Percentiles rank a stretch among this genome's conserved stretches.
These are phyloP conservation scores for Otis tarda DNA, from an alignment of 2,113 vertebrate species.

Conservation along the genomic window DNA sequence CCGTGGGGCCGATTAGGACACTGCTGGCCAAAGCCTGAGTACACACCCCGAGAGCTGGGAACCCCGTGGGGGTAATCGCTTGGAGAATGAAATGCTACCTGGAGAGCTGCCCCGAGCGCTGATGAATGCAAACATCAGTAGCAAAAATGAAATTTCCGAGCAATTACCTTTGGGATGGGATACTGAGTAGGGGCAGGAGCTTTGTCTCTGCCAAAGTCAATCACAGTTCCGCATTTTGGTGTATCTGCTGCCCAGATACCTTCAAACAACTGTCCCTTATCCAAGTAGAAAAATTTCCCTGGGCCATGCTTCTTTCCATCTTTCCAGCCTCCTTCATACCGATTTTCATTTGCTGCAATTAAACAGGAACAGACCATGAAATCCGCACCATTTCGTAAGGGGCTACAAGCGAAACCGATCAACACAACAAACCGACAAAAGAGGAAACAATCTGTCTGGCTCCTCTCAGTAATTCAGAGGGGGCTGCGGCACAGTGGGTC, in stretches of 20 bases:
- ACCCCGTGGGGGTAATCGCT: neutral
- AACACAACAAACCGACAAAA: neutral
- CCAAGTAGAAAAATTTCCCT: constrained; percentile 82
- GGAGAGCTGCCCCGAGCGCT: neutral
- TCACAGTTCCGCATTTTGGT: constrained; percentile 86
- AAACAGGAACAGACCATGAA: neutral
- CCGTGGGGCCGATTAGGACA: neutral
- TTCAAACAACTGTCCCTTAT: constrained; percentile 85
- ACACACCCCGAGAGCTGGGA: neutral
- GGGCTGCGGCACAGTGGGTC: neutral
- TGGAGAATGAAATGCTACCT: neutral
- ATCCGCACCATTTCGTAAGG: neutral
- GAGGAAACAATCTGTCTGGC: neutral
- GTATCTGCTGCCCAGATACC: constrained; percentile 85
- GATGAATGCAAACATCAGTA: neutral
- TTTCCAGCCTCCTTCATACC: constrained; percentile 87
- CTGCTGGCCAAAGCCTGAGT: neutral
- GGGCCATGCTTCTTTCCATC: constrained; percentile 84
- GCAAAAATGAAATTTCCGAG: neutral
- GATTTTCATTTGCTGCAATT: constrained; percentile 78
- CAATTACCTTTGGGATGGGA: constrained; percentile 87
- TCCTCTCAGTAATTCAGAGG: neutral
- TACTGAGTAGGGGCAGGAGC: constrained; percentile 75
- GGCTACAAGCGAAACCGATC: neutral
- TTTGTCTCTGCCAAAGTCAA: constrained; percentile 78